Conservation (phyloP, 2,113 vertebrate species). For the Axis porcinus region DNA sequence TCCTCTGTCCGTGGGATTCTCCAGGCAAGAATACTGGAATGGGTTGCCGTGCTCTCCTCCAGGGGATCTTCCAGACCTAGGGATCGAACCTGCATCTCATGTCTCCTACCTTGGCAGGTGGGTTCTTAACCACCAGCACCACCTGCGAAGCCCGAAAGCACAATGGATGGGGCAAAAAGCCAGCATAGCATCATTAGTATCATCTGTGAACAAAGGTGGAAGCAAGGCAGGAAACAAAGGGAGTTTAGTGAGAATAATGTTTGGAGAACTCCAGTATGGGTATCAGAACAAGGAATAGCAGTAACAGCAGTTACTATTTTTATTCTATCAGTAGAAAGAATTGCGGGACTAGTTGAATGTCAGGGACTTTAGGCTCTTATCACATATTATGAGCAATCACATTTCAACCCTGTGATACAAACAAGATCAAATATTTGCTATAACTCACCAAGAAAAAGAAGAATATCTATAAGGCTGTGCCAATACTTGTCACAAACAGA, state of each 20-base stretch:
- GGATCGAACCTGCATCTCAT: neutral
- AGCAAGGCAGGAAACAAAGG: neutral
- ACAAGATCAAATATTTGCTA: neutral
- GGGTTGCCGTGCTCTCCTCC: neutral
- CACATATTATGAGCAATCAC: neutral
- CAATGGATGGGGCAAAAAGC: neutral
- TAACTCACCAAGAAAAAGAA: neutral
- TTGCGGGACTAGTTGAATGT: neutral
- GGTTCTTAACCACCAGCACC: neutral
- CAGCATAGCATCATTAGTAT: neutral
- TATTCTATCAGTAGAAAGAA: neutral
- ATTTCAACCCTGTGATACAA: slow-evolving; percentile 3
- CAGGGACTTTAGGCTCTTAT: neutral
- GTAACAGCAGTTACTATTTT: neutral
- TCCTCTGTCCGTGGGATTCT: neutral
- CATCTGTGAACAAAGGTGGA: neutral
- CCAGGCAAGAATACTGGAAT: neutral
- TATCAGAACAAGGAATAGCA: neutral
- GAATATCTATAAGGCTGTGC: neutral
- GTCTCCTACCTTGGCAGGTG: neutral
- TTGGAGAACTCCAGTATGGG: neutral
- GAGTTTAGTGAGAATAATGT: neutral
- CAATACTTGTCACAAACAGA: neutral
- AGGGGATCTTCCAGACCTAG: neutral
- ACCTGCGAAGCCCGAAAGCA: neutral